Conservation (phyloP, 2,888 invertebrate genomes). For the Cephus rjabovi region DNA sequence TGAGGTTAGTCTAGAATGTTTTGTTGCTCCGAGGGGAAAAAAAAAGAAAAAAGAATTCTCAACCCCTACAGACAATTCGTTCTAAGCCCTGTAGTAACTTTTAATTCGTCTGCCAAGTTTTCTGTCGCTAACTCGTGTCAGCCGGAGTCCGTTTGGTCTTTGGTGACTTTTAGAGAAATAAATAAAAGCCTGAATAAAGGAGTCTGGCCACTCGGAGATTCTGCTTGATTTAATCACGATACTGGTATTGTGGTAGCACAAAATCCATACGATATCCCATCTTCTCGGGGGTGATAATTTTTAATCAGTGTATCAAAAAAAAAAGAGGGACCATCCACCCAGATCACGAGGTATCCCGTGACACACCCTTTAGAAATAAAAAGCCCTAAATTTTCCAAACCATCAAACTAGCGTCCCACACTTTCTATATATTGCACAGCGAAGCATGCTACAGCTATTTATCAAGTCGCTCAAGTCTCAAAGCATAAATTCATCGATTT, state of each 20-base stretch:
- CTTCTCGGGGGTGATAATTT: conserved; percentile 56
- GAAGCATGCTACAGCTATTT: no score
- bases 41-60: neutral
- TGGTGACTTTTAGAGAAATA: conserved; percentile 17
- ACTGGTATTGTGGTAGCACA: no score
- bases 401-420: no score
- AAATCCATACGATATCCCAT: no score
- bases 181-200: conserved; percentile 42
- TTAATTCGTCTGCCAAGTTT: conserved; percentile 58
- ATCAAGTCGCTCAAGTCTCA: no score
- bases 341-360: no score
- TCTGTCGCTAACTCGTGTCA: conserved; percentile 31
- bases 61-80: conserved; percentile 10
- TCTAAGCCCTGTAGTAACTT: conserved; percentile 37
- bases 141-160: conserved; percentile 49
- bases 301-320: conserved; percentile 57
- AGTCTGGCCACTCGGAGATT: conserved; percentile 5
- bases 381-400: no score
- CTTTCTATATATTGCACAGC: neutral
- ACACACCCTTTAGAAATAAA: no score
- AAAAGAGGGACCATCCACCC: no score
- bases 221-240: no score
- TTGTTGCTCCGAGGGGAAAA: no score
- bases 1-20: neutral
- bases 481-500: no score